Evolutionary conservation across 2,888 invertebrate genomes (phyloP).

Genomic region (Trisateles emortualis): DNA sequence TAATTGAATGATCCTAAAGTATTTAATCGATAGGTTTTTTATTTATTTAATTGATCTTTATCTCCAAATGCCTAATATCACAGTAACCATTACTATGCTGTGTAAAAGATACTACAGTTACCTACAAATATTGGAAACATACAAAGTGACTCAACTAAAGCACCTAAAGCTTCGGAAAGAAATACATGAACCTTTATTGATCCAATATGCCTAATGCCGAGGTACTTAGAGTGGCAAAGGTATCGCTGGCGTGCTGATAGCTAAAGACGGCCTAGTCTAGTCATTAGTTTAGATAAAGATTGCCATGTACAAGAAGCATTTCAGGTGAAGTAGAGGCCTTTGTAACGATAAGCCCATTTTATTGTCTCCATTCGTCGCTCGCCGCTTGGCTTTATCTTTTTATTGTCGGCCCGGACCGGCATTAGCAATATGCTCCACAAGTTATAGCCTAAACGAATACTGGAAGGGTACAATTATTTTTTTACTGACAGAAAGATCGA

Average conservation of each 20-base stretch:
- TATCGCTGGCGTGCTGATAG: slow-evolving; percentile 14
- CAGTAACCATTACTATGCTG: no score
- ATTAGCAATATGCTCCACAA: slow-evolving; percentile 73
- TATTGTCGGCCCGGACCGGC: slow-evolving; percentile 67
- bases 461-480: slow-evolving; percentile 54
- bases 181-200: not conserved
- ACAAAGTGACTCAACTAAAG: no score
- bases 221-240: not conserved
- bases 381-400: slow-evolving; percentile 73
- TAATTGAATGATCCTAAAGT: no score
- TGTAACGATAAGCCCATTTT: slow-evolving; percentile 76
- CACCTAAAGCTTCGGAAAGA: not conserved
- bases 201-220: not conserved
- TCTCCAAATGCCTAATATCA: no score
- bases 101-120: no score
- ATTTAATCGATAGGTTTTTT: no score
- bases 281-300: slow-evolving; percentile 50
- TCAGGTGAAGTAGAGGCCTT: slow-evolving; percentile 62
- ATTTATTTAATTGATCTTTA: no score
- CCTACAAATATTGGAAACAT: no score
- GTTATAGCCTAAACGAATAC: slow-evolving; percentile 64
- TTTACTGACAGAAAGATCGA: slow-evolving; percentile 44
- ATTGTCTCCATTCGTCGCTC: slow-evolving; percentile 68
- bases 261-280: slow-evolving; percentile 23
- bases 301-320: slow-evolving; percentile 50